Base-by-base conservation (phyloP, 2,888 invertebrate species). In the Ctena decussata region DNA sequence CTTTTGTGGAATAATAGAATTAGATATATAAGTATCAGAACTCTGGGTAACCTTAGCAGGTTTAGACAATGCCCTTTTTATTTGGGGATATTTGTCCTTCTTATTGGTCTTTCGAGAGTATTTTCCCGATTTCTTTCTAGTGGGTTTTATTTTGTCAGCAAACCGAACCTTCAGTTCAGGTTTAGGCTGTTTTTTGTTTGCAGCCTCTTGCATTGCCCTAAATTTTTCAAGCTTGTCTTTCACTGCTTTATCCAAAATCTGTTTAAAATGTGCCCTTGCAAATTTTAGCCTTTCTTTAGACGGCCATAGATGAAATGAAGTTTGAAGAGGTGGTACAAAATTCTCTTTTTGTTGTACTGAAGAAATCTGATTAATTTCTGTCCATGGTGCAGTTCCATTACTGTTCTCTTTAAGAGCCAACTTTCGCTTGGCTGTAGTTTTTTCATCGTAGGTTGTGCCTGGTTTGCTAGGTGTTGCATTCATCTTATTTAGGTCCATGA, bases 261-360 rank as follows among this genome's bases (percentile, higher is more conserved):
- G 70, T 72, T 73, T 82, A 80, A 93, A 93, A 75, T 90, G 84
- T 32, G 81, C 86, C n/a, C 93, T 75, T 6, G 92, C 92, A 86
- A 86, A 90, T 81, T 91, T 92, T 35, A 93, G 82, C 75, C 87
- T 89, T 41, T 92, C 91, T 78, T 88, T 91, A 15, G 92, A 83
- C 12, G 91, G 91, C 89, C 91, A 90, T 0, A 78, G 53, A 60
- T 76, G 76, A 12, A 39, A 37, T 32, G 12, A 12, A 41, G 49
- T 73, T 39, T 49, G 75, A n/a, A n/a, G n/a, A 37, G 46, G 39
- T 15, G 77, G 65, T 24, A 27, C 71, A 57, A 24, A 46, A 65
- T 60, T 82, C 39, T 49, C 60, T 24, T 57, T 81, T 69, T 69
- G 49, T 27, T n/a, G 49, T 70, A 41, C 21, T 41, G 27, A 32